These are phyloP conservation scores for Mesembrinibis cayennensis DNA, from an alignment of 2,113 vertebrate genomes.

Conservation along the genomic window DNA sequence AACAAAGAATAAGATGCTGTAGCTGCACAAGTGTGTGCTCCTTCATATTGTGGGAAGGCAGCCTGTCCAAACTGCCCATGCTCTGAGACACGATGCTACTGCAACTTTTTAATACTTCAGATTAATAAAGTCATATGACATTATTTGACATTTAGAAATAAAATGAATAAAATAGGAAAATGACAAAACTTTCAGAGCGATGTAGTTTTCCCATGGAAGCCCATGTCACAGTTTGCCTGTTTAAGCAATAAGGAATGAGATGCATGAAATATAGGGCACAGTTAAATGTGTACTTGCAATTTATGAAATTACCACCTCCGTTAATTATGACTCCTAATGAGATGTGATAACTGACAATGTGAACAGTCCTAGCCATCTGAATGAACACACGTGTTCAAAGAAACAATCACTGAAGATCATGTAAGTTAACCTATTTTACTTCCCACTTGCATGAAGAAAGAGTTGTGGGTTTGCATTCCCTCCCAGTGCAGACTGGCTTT, in stretches of 20 bases:
- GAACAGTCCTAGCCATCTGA: background rate
- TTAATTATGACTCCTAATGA: background rate
- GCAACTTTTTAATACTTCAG: background rate
- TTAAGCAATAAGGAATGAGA: background rate
- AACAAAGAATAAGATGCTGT: background rate
- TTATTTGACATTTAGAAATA: background rate
- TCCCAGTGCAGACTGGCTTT: background rate
- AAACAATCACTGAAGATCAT: fast-evolving
- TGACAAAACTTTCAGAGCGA: background rate
- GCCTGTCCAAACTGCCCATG: background rate
- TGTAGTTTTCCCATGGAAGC: background rate
- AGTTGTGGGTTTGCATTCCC: background rate
- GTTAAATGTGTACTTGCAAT: background rate
- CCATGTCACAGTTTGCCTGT: background rate
- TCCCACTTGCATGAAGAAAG: background rate
- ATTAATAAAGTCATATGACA: background rate
- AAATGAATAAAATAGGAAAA: background rate
- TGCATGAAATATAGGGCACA: background rate
- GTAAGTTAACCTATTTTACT: background rate
- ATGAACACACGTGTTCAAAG: background rate
- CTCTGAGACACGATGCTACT: background rate
- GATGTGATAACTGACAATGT: background rate
- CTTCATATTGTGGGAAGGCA: background rate
- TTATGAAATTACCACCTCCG: background rate
- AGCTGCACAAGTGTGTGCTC: background rate